Evolutionary conservation across 1,140 invertebrate genomes (phyloP).

Genomic region (Dreissena rostriformis): DNA sequence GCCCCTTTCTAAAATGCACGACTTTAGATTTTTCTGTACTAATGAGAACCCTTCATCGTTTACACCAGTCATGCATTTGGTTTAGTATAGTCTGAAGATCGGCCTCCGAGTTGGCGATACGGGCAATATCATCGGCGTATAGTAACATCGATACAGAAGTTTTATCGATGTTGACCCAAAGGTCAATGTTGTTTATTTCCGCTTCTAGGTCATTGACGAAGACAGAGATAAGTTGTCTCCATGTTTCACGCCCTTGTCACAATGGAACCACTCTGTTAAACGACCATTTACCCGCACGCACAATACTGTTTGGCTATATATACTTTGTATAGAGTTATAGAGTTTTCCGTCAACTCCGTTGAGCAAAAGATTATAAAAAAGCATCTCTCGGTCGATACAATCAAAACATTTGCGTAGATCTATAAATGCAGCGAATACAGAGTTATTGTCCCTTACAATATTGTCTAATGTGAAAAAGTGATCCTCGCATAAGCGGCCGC

Average conservation of each 20-base stretch:
- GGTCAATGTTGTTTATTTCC: background rate
- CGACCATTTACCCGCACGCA: background rate
- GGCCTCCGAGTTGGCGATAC: background rate
- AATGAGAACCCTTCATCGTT: background rate
- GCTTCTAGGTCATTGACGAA: background rate
- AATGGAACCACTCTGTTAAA: conserved; percentile 13
- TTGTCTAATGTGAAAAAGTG: conserved; percentile 18
- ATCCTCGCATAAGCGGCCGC: conserved; percentile 10
- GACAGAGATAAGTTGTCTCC: background rate
- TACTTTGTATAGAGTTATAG: background rate
- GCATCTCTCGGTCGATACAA: background rate
- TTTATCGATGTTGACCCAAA: background rate
- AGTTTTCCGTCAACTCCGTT: background rate
- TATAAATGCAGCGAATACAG: background rate
- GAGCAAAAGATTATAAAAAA: background rate
- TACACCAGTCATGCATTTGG: background rate
- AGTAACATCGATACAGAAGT: background rate
- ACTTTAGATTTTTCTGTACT: background rate
- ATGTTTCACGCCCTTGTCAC: background rate
- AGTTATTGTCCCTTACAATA: background rate
- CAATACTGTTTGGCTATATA: background rate
- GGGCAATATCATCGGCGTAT: background rate
- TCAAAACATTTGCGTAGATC: background rate
- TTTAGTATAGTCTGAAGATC: background rate
- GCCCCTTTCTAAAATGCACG: background rate